Conservation (phyloP, 2,888 invertebrate species). For the Leucophenga montana region DNA sequence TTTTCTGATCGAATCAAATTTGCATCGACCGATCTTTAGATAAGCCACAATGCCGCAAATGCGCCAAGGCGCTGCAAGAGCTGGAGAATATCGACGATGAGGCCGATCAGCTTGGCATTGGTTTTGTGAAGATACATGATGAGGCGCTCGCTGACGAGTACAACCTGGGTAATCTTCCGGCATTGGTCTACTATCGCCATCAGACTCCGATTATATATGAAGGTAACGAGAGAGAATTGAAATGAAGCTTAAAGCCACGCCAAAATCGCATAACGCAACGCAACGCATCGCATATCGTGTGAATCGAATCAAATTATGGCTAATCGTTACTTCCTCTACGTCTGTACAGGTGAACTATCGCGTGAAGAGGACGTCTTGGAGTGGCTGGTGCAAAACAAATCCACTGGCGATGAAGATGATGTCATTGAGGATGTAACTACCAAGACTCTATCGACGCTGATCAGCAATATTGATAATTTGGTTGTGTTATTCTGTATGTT, state of each 20-base stretch:
- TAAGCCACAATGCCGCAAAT: slow-evolving; percentile 93
- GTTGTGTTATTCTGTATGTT: slow-evolving; percentile 93
- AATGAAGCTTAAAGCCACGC: slow-evolving; percentile 18
- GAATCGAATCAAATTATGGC: slow-evolving; percentile 33
- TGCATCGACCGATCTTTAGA: slow-evolving; percentile 75
- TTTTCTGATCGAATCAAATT: not conserved
- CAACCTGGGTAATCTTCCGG: slow-evolving; percentile 89
- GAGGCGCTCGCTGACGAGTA: slow-evolving; percentile 93
- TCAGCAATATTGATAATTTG: slow-evolving; percentile 91
- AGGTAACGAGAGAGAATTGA: slow-evolving; percentile 76
- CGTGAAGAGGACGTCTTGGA: slow-evolving; percentile 93
- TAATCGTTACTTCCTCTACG: slow-evolving; percentile 30
- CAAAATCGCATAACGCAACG: too few relatives aligned
- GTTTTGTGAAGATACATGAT: slow-evolving; percentile 95
- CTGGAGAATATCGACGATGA: slow-evolving; percentile 96
- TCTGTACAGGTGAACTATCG: slow-evolving; percentile 83
- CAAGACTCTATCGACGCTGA: slow-evolving; percentile 89
- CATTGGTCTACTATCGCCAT: slow-evolving; percentile 93
- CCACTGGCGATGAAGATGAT: slow-evolving; percentile 94
- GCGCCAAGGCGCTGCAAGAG: slow-evolving; percentile 91
- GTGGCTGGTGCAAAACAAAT: slow-evolving; percentile 94
- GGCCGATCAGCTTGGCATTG: slow-evolving; percentile 93
- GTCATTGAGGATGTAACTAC: slow-evolving; percentile 95
- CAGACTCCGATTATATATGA: slow-evolving; percentile 96
- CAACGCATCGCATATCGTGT: not conserved